Conservation (phyloP, 2,888 invertebrate species). For the Macroteleia sp. region DNA sequence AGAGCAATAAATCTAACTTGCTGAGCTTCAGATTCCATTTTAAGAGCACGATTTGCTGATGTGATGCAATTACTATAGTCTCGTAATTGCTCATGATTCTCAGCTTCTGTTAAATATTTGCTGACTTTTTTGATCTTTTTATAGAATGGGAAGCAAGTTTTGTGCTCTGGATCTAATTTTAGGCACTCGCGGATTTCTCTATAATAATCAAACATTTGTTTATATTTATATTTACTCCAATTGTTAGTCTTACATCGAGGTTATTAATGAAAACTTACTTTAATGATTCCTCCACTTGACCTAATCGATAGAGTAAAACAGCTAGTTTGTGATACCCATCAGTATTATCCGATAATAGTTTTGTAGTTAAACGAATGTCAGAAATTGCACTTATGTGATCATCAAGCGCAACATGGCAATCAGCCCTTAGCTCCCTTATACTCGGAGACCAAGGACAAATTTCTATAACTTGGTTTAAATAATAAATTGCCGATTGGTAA, state of each 20-base stretch:
- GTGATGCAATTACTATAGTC: conserved; percentile 89
- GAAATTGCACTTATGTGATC: conserved; percentile 94
- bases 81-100: conserved; percentile 86
- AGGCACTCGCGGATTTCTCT: conserved; percentile 98
- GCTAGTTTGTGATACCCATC: conserved; percentile 93
- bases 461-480: conserved; percentile 89
- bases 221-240: no score
- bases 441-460: conserved; percentile 94
- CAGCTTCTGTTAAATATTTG: conserved; percentile 89
- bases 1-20: conserved; percentile 91
- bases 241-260: no score
- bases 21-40: conserved; percentile 88
- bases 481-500: conserved; percentile 86
- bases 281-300: conserved; percentile 95
- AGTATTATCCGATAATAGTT: conserved; percentile 96
- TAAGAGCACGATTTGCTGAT: conserved; percentile 88
- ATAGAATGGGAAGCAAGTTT: conserved; percentile 97
- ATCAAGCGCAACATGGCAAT: conserved; percentile 91
- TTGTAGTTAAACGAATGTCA: conserved; percentile 95
- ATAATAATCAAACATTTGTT: conserved; percentile 48
- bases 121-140: conserved; percentile 97
- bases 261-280: conserved; percentile 86
- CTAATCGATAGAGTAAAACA: conserved; percentile 93
- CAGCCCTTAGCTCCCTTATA: conserved; percentile 93
- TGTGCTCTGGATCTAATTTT: conserved; percentile 98